phyloP scores from a whole-genome alignment of 2,113 vertebrate species.

The Helogale parvula region DNA sequence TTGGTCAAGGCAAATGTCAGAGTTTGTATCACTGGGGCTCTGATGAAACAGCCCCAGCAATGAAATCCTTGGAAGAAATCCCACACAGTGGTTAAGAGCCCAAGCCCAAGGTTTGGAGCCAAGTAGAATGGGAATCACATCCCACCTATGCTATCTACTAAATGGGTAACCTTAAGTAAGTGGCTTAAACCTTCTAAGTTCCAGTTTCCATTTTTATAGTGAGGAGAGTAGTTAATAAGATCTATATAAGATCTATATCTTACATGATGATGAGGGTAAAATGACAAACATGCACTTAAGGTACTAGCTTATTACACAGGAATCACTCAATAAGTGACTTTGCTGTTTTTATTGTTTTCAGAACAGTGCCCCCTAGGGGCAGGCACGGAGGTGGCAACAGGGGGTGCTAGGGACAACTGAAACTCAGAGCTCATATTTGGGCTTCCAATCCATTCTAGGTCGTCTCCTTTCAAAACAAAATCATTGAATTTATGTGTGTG shows the following conservation, averaged over 20 bases:
- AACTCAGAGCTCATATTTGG: neutral
- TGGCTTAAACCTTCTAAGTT: neutral
- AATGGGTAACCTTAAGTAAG: neutral
- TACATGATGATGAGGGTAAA: too few relatives aligned
- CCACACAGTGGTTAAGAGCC: neutral
- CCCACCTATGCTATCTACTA: neutral
- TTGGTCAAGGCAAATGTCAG: neutral
- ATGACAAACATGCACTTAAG: neutral
- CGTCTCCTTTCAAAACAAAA: neutral
- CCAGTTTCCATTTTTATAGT: neutral
- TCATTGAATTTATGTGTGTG: neutral
- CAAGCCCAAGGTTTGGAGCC: neutral
- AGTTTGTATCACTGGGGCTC: neutral
- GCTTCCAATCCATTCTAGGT: neutral
- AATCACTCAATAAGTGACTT: neutral
- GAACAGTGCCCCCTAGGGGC: neutral
- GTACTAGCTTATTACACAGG: neutral
- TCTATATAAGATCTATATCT: neutral
- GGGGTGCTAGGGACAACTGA: neutral
- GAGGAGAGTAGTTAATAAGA: neutral
- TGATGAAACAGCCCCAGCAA: neutral
- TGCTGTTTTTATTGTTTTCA: neutral
- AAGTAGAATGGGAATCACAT: neutral
- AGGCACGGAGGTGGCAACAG: neutral
- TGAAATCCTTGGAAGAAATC: neutral